Evolutionary conservation across 2,113 vertebrate species (phyloP).

Genomic region (Sakesphorus luctuosus): DNA sequence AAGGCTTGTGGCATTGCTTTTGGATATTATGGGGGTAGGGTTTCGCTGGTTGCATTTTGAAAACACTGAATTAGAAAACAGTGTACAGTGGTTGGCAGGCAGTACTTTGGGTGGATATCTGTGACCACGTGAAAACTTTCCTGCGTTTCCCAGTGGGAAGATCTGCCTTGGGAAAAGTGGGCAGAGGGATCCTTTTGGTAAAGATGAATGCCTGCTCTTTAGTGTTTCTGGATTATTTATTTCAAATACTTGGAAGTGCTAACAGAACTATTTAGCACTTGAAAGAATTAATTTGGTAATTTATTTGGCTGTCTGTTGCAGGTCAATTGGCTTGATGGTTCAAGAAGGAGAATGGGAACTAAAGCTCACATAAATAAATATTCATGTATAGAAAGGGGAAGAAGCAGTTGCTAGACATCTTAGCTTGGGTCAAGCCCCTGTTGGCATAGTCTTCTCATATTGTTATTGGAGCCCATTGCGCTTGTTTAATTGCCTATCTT

Average conservation of each 20-base stretch:
- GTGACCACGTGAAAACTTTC: neutral
- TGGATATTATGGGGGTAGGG: neutral
- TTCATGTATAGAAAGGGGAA: neutral
- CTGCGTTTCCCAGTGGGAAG: neutral
- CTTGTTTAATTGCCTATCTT: constrained; percentile 28
- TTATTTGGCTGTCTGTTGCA: constrained; percentile 40
- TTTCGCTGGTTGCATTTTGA: neutral
- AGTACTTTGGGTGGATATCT: neutral
- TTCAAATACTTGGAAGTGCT: constrained; percentile 8
- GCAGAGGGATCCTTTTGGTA: neutral
- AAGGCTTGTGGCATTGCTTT: neutral
- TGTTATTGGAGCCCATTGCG: constrained; percentile 29
- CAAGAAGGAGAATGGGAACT: neutral
- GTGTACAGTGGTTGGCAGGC: fast-evolving
- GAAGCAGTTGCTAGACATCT: neutral
- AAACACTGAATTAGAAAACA: neutral
- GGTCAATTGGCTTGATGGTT: constrained; percentile 39
- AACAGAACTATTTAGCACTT: constrained; percentile 3
- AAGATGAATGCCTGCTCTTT: neutral
- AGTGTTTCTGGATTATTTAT: constrained; percentile 22
- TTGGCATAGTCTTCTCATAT: neutral
- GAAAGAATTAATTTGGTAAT: constrained; percentile 35
- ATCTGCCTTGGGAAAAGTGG: neutral
- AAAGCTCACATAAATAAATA: constrained; percentile 11
- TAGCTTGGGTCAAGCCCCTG: neutral